Base-by-base conservation (phyloP, 2,888 invertebrate genomes). In the Mythimna lalbum region DNA sequence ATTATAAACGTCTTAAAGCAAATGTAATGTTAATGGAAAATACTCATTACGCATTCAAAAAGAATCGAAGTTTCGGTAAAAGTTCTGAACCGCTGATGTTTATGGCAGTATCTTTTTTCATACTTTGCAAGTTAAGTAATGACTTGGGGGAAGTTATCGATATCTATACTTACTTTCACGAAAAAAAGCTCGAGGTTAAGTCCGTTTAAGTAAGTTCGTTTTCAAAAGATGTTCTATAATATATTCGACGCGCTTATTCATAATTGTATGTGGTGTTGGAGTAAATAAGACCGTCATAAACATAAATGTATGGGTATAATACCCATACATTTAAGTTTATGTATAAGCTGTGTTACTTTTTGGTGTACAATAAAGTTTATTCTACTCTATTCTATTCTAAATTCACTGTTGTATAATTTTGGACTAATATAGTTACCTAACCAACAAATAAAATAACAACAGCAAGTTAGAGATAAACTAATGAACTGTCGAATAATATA, bases 21-120 rank as follows among this genome's bases (percentile, higher is more conserved):
- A 78, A 73, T 73, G 55, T 65, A 65, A 78, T 52, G 69, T 14
- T 74, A 74, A 79, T 69, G 64, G 65, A 79, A 65, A 39, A 57
- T 53, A 12, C 55, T 66, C 56, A 66, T 79, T 63, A 70, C 65
- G 31, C 23, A 78, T 75, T 75, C 75, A 53, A 63, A 70, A 75
- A 59, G 52, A 27, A 72, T 61, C 59, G 39, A 66, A 64, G 55
- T 67, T 73, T 52, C 64, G 36, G 10, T 52, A 67, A 64, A 80
- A 69, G 60, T 69, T 69, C 17, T 67, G 62, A 75, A 67, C 57
- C 47, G 55, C 53, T 61, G 63, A 66, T 78, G 60, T 66, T 78
- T 79, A 75, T 63, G 33, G 52, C 43, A 57, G 59, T 61, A 70
- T 60, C 36, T 78, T 50, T 66, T 63, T 62, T 50, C 57, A 55